Percentiles rank a stretch among this genome's conserved stretches.
phyloP scores from a whole-genome alignment of 2,113 vertebrate species.

The Tupaia tana region DNA sequence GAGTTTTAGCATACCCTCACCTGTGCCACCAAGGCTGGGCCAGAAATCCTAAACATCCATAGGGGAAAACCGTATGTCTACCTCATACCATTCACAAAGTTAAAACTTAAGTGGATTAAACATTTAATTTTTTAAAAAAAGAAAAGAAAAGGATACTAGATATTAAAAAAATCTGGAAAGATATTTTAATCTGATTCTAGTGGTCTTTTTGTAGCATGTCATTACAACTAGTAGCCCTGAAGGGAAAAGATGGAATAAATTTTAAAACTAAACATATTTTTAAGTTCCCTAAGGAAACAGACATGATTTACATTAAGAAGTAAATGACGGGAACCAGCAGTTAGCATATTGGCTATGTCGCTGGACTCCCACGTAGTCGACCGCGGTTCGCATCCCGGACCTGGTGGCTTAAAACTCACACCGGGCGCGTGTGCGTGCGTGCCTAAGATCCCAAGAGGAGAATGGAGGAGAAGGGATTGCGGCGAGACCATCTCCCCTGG shows the following conservation, averaged over 20 bases:
- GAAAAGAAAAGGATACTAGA: background rate
- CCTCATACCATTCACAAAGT: background rate
- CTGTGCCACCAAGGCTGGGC: no score
- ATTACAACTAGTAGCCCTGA: background rate
- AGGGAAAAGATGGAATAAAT: background rate
- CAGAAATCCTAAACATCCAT: background rate
- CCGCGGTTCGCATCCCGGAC: no score
- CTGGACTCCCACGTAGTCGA: no score
- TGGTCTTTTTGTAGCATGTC: background rate
- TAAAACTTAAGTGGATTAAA: background rate
- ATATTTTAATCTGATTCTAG: background rate
- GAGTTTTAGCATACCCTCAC: no score
- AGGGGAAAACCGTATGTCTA: background rate
- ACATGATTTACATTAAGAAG: background rate
- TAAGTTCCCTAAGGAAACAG: background rate
- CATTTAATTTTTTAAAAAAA: background rate
- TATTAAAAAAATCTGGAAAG: background rate
- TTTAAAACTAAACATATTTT: background rate
- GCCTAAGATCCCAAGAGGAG: no score
- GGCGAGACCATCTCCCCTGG: no score
- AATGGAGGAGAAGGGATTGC: no score
- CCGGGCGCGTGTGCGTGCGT: no score
- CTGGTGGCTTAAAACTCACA: no score
- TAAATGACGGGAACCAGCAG: background rate
- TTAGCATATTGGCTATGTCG: no score